Base-by-base conservation (phyloP, 1,140 invertebrate genomes). In the Conus betulinus region DNA sequence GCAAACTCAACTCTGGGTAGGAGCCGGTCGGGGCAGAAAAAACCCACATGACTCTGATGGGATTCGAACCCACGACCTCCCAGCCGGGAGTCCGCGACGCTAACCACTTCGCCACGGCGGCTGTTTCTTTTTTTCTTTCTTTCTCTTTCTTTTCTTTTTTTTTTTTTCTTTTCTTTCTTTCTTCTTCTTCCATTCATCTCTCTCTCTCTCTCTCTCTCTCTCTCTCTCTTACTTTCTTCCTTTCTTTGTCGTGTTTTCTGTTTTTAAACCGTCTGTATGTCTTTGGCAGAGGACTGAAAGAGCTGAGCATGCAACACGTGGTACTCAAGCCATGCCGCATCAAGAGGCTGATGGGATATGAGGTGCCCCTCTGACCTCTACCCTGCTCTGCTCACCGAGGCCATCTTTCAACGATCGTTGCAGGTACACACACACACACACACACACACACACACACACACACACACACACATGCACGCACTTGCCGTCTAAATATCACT, bases 371-470 rank as follows among this genome's bases (percentile, higher is more conserved):
- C 83, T 15, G 92, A 92, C 76, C 85, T 93, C 27, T 94, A 93
- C 88, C 94, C 93, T 0, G 74, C 87, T 3, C 83, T 94, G 20
- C 85, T 94, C 53, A 90, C 92, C 5, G 94, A 94, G 87, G 94
- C 94, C 63, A 94, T 94, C 23, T 91, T 92, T 15, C 93, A 93
- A 86, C 83, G 93, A 74, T 91, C 94, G 53, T 88, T 94, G 15
- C 91, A 91, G 51, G 86, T 85, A 93, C 11, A 39, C 76, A 78
- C 76, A 39, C 3, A 71, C 67, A 71, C 67, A 71, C 67, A 71
- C 67, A 71, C 67, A 71, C 67, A 71, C 67, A n/a, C 67, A 20
- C 11, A n/a, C 67, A 71, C 67, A 71, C 67, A 71, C 67, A 71
- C 67, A 71, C 67, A 71, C 67, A 71, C 67, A 71, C 67, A 71